These are phyloP conservation scores for Acronicta leporina DNA, from an alignment of 2,888 invertebrate genomes.

Conservation along the genomic window DNA sequence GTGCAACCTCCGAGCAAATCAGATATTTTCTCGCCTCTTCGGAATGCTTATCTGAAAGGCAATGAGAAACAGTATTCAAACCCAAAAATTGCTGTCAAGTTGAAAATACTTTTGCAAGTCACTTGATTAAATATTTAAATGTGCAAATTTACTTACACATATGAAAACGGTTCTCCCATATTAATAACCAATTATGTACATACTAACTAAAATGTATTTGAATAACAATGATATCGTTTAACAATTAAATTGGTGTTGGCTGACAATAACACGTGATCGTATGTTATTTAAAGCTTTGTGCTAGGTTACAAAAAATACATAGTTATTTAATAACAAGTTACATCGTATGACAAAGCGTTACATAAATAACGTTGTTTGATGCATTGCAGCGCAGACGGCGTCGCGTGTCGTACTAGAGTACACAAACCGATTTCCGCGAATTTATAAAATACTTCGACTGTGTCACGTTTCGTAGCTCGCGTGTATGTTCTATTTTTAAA, in stretches of 20 bases:
- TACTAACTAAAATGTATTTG: background rate
- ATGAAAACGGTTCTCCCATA: no score
- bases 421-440: slow-evolving; percentile 59
- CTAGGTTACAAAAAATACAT: background rate
- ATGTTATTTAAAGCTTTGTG: background rate
- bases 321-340: background rate
- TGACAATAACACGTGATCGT: background rate
- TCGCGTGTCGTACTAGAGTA: slow-evolving; percentile 27
- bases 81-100: no score
- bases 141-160: no score
- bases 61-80: no score
- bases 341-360: background rate
- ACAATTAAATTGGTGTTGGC: background rate
- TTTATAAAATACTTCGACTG: slow-evolving; percentile 61
- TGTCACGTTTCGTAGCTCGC: slow-evolving; percentile 75
- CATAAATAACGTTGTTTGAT: slow-evolving; percentile 17
- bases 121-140: no score
- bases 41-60: no score
- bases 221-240: background rate
- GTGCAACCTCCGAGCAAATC: no score
- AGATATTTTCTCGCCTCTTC: no score
- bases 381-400: slow-evolving; percentile 32
- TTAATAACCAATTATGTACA: background rate
- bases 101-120: no score
- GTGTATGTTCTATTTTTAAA: slow-evolving; percentile 81